Conservation (phyloP, 2,888 invertebrate species). For the Pseudococcus viburni region DNA sequence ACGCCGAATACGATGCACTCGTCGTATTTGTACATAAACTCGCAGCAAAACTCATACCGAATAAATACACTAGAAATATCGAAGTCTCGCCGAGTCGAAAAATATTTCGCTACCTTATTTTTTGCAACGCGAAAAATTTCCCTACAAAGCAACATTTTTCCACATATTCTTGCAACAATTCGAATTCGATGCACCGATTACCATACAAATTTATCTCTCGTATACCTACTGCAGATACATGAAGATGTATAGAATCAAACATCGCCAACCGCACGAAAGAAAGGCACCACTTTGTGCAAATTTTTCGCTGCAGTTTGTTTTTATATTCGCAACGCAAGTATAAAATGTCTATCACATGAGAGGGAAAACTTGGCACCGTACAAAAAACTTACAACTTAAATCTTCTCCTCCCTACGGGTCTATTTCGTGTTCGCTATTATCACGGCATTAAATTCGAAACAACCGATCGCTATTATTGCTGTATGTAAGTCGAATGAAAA, state of each 20-base stretch:
- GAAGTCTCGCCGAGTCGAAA: neutral
- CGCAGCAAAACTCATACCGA: neutral
- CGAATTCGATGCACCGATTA: constrained; percentile 11
- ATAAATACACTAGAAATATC: neutral
- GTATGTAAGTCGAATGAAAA: neutral
- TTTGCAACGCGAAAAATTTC: neutral
- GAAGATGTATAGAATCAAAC: neutral
- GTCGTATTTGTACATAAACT: neutral
- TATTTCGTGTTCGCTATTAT: constrained; percentile 20
- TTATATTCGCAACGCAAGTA: neutral
- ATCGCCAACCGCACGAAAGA: neutral
- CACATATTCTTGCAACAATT: neutral
- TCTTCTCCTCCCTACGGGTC: neutral
- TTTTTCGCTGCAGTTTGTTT: constrained; percentile 7
- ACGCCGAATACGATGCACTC: neutral
- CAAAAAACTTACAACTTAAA: constrained; percentile 40
- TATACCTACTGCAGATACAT: neutral
- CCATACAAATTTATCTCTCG: neutral
- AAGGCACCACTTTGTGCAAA: neutral
- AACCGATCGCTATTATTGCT: constrained; percentile 15
- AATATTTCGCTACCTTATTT: neutral
- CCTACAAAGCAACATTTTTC: no score
- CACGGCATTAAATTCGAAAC: constrained; percentile 47
- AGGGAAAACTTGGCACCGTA: constrained; percentile 19
- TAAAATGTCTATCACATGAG: constrained; percentile 11